Base-by-base conservation (phyloP, 2,888 invertebrate species). In the Oscheius sp. region DNA sequence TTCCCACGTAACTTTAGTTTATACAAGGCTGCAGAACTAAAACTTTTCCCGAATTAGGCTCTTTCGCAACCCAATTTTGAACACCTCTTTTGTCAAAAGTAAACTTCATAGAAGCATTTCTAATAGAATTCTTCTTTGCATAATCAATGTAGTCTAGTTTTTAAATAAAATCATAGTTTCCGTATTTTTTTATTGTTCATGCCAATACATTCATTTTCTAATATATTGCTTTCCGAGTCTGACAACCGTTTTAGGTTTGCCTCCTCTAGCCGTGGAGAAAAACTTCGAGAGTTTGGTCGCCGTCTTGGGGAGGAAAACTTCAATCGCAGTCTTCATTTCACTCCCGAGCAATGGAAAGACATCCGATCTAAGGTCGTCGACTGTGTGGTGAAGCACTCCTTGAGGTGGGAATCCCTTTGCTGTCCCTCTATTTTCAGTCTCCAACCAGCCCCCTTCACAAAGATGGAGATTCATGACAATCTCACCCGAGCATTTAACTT, bases 401-500 rank as follows among this genome's bases (percentile, higher is more conserved):
- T 49, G 12, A 59, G 57, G 71, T 69, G 8, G 26, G 57, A 22
- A 38, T 28, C 8, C 38, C 33, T 24, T 30, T 14, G n/a, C 3
- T 30, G 32, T 51, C 2, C 9, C 14, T 12, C 45, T 20, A 14
- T 6, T 59, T 59, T 59, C 59, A 59, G 59, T 44, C n/a, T 41
- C 44, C 59, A 59, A 44, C 59, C 59, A 12, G 59, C 59, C 12
- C 59, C 67, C 0, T 68, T 64, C 47, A 62, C 62, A 1, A 54
- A 32, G 49, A 44, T 4, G 5, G 73, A 78, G 14, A 49, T 77
- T 8, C 73, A 75, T 47, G 80, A 80, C 61, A 74, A 75, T 12
- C 70, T 81, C 36, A 78, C 73, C 3, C 68, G 74, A 44, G 75
- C 80, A 8, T 84, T 85, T 74, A 85, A 85, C 67, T 74, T 74